Percentiles rank a stretch among this genome's conserved stretches.
phyloP scores from a whole-genome alignment of 2,888 invertebrate genomes.

The Perdita meconis region DNA sequence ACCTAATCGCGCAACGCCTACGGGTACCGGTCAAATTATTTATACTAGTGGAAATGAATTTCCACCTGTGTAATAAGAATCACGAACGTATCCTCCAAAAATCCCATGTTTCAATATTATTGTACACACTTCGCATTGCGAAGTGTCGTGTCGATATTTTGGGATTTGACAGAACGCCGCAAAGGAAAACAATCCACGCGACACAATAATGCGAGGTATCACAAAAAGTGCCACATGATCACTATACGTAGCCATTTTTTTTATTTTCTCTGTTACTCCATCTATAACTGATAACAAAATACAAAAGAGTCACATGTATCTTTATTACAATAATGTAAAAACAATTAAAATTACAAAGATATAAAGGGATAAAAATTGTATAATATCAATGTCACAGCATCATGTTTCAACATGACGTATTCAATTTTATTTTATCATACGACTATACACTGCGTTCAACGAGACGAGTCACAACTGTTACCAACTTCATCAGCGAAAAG shows the following conservation, averaged over 20 bases:
- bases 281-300: not conserved
- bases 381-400: not conserved
- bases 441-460: too few species aligned
- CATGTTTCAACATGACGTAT: conserved; percentile 9
- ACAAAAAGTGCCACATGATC: not conserved
- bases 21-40: conserved; percentile 35
- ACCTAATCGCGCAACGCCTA: conserved; percentile 60
- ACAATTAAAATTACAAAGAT: not conserved
- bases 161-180: conserved; percentile 26
- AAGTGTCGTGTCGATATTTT: conserved; percentile 28
- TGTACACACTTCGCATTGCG: conserved; percentile 64
- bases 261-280: not conserved
- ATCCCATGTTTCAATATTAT: conserved; percentile 87
- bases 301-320: not conserved
- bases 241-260: not conserved
- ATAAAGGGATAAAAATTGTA: not conserved
- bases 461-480: too few species aligned
- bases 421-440: conserved; percentile 16
- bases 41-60: conserved; percentile 56
- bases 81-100: conserved; percentile 92
- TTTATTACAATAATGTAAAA: not conserved
- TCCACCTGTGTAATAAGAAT: conserved; percentile 90
- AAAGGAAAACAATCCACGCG: conserved; percentile 22
- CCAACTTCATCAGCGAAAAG: too few species aligned
- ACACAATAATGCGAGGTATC: not conserved